Evolutionary conservation across 2,888 invertebrate species (phyloP).

Genomic region (Dolichopus griseipennis): DNA sequence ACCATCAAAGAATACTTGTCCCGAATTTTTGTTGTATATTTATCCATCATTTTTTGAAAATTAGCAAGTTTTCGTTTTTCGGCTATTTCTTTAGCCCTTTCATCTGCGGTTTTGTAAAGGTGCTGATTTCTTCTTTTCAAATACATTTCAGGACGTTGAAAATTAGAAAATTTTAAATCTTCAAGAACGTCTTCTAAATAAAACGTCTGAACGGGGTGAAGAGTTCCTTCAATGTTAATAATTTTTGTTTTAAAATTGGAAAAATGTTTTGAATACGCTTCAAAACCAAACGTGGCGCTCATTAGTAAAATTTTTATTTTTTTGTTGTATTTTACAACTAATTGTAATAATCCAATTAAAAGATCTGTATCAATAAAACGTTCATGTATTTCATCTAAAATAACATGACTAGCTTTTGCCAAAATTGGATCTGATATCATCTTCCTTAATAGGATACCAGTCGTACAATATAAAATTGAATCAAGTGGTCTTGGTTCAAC

Average conservation of each 20-base stretch:
- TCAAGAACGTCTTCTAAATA: constrained; percentile 74
- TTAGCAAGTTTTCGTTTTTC: background rate
- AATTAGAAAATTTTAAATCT: constrained; percentile 34
- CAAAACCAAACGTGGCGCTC: constrained; percentile 89
- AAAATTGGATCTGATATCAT: constrained; percentile 70
- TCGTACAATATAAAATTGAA: constrained; percentile 81
- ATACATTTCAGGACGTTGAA: constrained; percentile 17
- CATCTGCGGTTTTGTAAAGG: background rate
- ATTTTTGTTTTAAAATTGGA: constrained; percentile 58
- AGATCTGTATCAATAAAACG: constrained; percentile 77
- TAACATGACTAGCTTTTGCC: constrained; percentile 62
- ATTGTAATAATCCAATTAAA: constrained; percentile 69
- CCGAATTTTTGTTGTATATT: constrained; percentile 44
- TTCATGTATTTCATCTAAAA: constrained; percentile 92
- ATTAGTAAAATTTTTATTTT: constrained; percentile 82
- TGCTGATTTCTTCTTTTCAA: background rate
- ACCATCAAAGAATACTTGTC: constrained; percentile 50
- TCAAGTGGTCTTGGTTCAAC: constrained; percentile 46
- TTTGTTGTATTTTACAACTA: constrained; percentile 47
- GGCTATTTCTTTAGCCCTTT: no score
- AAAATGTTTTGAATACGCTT: constrained; percentile 69
- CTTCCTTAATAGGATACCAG: constrained; percentile 74
- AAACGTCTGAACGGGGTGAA: constrained; percentile 71
- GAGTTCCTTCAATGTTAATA: constrained; percentile 75
- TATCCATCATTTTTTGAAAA: constrained; percentile 40